These are phyloP conservation scores for Aphidius colemani DNA, from an alignment of 2,888 invertebrate genomes.

Conservation along the genomic window DNA sequence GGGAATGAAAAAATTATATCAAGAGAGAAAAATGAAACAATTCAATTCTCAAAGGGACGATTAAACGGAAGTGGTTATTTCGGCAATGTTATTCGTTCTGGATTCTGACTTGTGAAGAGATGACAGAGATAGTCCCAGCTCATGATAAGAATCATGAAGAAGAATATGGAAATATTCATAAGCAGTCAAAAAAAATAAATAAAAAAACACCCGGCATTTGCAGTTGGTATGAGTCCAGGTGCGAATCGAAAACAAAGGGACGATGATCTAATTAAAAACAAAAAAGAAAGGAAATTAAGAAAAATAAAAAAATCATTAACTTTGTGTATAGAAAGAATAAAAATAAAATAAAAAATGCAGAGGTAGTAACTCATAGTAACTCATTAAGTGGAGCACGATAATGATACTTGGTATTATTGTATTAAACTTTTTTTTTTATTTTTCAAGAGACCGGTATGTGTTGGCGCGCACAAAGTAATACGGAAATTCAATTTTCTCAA, in stretches of 20 bases:
- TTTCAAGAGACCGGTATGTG: background rate
- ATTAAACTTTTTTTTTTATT: background rate
- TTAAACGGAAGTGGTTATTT: constrained; percentile 18
- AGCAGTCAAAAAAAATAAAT: constrained; percentile 13
- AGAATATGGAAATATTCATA: background rate
- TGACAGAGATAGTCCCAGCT: constrained; percentile 8
- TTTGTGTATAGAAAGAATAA: too few relatives aligned
- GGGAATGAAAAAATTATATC: background rate
- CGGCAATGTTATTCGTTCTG: constrained; percentile 15
- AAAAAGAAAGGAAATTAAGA: background rate
- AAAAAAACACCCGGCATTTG: background rate
- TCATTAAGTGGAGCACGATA: background rate
- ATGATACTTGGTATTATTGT: too few relatives aligned
- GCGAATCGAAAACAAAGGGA: constrained; percentile 20
- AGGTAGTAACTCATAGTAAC: too few relatives aligned
- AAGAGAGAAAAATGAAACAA: constrained; percentile 11
- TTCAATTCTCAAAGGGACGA: background rate
- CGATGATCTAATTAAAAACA: constrained; percentile 22
- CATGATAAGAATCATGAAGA: constrained; percentile 16
- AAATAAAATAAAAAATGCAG: too few relatives aligned
- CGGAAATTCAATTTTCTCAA: constrained; percentile 19
- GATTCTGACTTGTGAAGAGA: constrained; percentile 7
- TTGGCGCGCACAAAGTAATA: constrained; percentile 9
- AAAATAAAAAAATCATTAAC: background rate
- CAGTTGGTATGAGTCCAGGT: constrained; percentile 23